Evolutionary conservation across 2,888 invertebrate species (phyloP), one percentile per base, ranked within the genome.

Genomic region (Peribatodes rhomboidaria): DNA sequence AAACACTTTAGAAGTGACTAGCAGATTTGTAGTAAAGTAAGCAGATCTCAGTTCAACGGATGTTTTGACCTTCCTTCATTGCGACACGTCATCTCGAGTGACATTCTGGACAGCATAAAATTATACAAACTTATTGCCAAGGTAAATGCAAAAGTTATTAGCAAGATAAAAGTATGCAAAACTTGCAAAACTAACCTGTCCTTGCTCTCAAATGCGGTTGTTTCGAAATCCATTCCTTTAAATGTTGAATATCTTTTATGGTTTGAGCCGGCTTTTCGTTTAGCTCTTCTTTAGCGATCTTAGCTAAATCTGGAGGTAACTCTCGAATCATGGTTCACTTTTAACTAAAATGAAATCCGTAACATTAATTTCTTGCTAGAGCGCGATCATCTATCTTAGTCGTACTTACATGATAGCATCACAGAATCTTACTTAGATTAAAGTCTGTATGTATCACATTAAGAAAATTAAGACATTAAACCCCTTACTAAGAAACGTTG

Each of bases 171-270:
- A 11, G 11, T 14, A 3, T 31, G 14, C n/a, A n/a, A n/a, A n/a
- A n/a, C n/a, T n/a, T 33, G n/a, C 9, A 20, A n/a, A 35, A 52
- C 56, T 75, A 82, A 95, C 95, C 95, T 80, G 90, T 94, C 78
- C 95, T 90, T 9, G 94, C 94, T 71, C 79, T 87, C 47, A 94
- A 80, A 74, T 94, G 94, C 0, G 93, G 90, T 74, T 94, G 94
- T 75, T 94, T 94, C 3, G 84, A 77, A 52, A 94, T 84, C 94
- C 94, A 94, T 39, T 94, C 90, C 71, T 90, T 92, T 27, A 94
- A 81, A 69, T 86, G 80, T 55, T 81, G 74, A 47, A 94, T 77
- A 75, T 94, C 93, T 37, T 86, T 83, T n/a, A 78, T 72, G 4
- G 88, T 79, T 59, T 86, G 81, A 1, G 81, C 86, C 0, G 93